These are phyloP conservation scores for Ptychadena robeensis DNA, from an alignment of 2,797 vertebrate genomes.

Conservation along the genomic window DNA sequence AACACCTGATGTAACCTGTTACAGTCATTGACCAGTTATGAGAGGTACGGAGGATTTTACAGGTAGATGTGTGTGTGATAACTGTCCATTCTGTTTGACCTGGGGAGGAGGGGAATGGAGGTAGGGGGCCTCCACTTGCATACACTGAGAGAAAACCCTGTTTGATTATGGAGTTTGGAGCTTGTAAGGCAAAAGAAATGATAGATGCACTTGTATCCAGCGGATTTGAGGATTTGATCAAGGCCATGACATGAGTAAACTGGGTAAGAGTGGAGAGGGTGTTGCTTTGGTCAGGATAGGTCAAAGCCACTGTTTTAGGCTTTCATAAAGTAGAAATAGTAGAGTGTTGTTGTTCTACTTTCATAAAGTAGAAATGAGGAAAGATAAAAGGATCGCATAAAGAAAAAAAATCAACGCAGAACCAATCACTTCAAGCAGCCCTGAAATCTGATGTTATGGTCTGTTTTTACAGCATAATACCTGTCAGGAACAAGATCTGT, in stretches of 20 bases:
- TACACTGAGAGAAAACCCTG: conserved; percentile 98
- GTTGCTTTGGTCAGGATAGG: conserved; percentile 46
- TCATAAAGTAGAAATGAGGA: conserved; percentile 9
- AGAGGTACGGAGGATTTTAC: conserved; percentile 99
- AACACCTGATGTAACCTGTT: conserved; percentile 99
- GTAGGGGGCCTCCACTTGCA: conserved; percentile 86
- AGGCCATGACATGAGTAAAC: conserved; percentile 34
- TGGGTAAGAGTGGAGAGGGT: background rate
- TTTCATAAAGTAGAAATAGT: conserved; percentile 7
- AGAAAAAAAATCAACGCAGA: conserved; percentile 7
- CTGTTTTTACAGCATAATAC: background rate
- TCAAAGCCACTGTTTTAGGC: conserved; percentile 4
- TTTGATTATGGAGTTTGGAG: conserved; percentile 99
- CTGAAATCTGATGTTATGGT: background rate
- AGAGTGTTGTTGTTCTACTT: too few species aligned
- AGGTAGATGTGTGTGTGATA: conserved; percentile 99
- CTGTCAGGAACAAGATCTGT: background rate
- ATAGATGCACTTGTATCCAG: conserved; percentile 96
- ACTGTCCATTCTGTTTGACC: conserved; percentile 94
- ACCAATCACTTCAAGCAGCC: background rate
- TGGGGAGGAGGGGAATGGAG: conserved; percentile 85
- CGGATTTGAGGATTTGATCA: conserved; percentile 82
- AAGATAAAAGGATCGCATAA: background rate
- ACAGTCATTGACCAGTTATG: conserved; percentile 99
- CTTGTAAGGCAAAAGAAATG: conserved; percentile 96